Base-by-base conservation (phyloP, 2,888 invertebrate genomes). In the Trachelus iudaicus region DNA sequence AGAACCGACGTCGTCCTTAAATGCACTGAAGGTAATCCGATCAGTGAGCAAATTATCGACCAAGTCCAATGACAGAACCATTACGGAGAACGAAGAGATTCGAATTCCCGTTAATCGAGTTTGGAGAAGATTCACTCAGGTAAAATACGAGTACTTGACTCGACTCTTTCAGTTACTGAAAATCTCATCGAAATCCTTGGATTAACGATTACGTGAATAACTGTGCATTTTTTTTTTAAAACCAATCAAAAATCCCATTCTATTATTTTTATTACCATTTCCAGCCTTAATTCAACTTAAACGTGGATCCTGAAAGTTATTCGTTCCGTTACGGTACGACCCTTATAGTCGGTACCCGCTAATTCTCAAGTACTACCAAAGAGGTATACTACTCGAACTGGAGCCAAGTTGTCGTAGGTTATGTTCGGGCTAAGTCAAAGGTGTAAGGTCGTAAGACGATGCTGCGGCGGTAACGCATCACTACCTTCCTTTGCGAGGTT, bases 401-500 rank as follows among this genome's bases (percentile, higher is more conserved):
- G 23, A 23, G 23, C 23, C 23, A 56, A 56, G 23, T 56, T 9
- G 23, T 23, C 9, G 2, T 12, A 71, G 71, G 34, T 71, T 30
- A 71, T 11, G 71, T 13, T 71, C 34, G 71, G 71, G 2, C 1
- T 34, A 71, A 71, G 31, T 71, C 71, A 71, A 71, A 71, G 71
- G 71, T 56, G 56, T 71, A 71, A 31, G 71, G 31, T 34, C 23
- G 71, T 56, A 56, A 56, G 56, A 56, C 56, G 56, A 56, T 1
- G 56, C 23, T 68, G 34, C 23, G 31, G 11, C 13, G 31, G 56
- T 68, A 30, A n/a, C 75, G 75, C 75, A 56, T 34, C 75, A 34
- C 56, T 34, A n/a, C 31, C 23, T 68, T 40, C 75, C 56, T 75
- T 30, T 56, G 75, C 74, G 75, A 73, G 80, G 80, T 80, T 80